These are phyloP conservation scores for Avahi laniger DNA, from an alignment of 2,797 vertebrate genomes.

Conservation along the genomic window DNA sequence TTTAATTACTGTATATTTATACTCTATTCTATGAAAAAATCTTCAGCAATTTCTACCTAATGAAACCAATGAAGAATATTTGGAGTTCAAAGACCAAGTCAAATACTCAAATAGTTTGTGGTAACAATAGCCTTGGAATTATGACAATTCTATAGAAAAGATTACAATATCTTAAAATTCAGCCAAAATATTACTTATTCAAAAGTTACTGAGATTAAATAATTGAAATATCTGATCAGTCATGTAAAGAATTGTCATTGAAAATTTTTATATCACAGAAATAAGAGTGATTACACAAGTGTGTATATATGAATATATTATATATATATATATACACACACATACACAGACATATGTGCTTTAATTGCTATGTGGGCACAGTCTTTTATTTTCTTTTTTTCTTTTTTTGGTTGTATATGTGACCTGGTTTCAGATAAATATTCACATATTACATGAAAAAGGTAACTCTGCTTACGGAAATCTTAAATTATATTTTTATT, in stretches of 20 bases:
- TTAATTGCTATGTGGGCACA: neutral
- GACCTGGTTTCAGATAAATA: neutral
- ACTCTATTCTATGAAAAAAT: neutral
- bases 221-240: neutral
- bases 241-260: neutral
- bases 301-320: neutral
- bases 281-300: neutral
- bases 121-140: neutral
- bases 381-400: neutral
- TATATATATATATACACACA: too few species aligned
- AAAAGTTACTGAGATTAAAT: neutral
- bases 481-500: neutral
- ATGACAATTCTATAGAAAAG: neutral
- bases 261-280: neutral
- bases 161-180: neutral
- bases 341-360: neutral
- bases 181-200: neutral
- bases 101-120: neutral
- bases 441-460: neutral
- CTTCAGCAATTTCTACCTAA: neutral
- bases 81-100: neutral
- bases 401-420: neutral
- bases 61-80: neutral
- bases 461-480: neutral
- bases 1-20: neutral